Conservation (phyloP, 2,113 vertebrate genomes). For the Oreochromis spilurus region DNA sequence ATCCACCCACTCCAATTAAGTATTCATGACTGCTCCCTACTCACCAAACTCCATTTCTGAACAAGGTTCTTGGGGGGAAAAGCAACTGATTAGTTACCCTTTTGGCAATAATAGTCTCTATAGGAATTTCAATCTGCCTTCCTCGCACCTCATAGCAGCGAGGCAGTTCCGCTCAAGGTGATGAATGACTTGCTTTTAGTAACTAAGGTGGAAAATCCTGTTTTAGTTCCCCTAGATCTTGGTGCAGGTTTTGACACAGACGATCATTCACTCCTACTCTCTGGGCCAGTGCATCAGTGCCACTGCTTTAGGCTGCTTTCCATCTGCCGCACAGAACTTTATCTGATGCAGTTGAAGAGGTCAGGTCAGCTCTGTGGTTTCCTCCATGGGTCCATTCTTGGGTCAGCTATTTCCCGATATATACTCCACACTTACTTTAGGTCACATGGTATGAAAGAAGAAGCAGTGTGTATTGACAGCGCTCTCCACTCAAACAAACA, state of each 20-base stretch:
- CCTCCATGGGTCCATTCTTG: not conserved
- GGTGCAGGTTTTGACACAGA: slow-evolving; percentile 38
- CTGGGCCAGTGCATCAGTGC: slow-evolving; percentile 24
- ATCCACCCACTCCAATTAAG: not conserved
- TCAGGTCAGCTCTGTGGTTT: slow-evolving; percentile 1
- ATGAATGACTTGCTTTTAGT: slow-evolving; percentile 36
- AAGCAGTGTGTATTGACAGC: not conserved
- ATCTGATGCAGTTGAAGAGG: slow-evolving; percentile 20
- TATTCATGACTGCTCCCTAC: not conserved
- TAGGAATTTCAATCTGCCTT: slow-evolving; percentile 4
- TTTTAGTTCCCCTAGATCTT: slow-evolving; percentile 36
- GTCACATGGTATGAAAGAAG: not conserved
- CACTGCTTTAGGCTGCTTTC: slow-evolving; percentile 35
- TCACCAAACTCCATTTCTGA: not conserved
- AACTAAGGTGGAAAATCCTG: slow-evolving; percentile 44
- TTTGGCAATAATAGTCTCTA: not conserved
- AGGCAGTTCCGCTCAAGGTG: slow-evolving; percentile 23
- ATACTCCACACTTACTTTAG: not conserved
- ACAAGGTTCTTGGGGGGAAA: not conserved
- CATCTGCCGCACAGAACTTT: slow-evolving; percentile 7
- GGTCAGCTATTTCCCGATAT: not conserved
- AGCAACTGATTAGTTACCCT: slow-evolving; percentile 4
- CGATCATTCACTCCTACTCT: slow-evolving; percentile 50
- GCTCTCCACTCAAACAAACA: not conserved
- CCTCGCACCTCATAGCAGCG: not conserved